Conservation (phyloP, 2,797 vertebrate species). For the Botia kubotai region DNA sequence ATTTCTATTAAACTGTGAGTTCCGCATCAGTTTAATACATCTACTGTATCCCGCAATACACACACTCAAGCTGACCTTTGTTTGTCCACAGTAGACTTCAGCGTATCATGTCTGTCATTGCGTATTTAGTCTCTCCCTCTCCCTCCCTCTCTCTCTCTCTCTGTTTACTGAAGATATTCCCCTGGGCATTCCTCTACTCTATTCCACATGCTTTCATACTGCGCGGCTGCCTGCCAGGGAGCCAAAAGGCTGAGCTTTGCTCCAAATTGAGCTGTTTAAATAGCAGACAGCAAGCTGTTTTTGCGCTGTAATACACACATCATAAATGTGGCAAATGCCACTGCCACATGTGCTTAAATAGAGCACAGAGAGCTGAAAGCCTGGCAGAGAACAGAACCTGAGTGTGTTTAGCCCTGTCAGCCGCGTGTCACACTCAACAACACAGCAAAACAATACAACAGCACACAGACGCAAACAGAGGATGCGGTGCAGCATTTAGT, state of each 20-base stretch:
- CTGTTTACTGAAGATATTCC: conserved; percentile 70
- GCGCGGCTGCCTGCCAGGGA: conserved; percentile 55
- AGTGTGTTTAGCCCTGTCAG: conserved; percentile 53
- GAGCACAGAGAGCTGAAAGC: conserved; percentile 49
- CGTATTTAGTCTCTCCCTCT: conserved; percentile 53
- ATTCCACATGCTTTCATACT: conserved; percentile 57
- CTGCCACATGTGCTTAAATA: conserved; percentile 59
- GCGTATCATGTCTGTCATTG: conserved; percentile 58
- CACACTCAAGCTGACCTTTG: conserved; percentile 60
- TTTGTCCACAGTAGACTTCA: conserved; percentile 60
- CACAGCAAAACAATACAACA: conserved; percentile 26
- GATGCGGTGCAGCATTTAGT: background rate
- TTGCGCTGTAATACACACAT: conserved; percentile 62
- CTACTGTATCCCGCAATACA: conserved; percentile 45
- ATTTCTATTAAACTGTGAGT: conserved; percentile 53
- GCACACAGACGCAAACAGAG: background rate
- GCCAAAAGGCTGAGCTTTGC: conserved; percentile 61
- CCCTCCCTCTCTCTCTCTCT: conserved; percentile 47
- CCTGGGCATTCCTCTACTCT: conserved; percentile 64
- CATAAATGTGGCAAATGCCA: conserved; percentile 59
- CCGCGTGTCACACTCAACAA: conserved; percentile 46
- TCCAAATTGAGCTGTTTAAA: conserved; percentile 63
- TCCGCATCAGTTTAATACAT: conserved; percentile 53
- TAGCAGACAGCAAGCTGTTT: conserved; percentile 61
- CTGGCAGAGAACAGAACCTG: conserved; percentile 59